Evolutionary conservation across 2,797 vertebrate genomes (phyloP), one percentile per base, ranked within the genome.

Genomic region (Oryzias dopingdopingensis): DNA sequence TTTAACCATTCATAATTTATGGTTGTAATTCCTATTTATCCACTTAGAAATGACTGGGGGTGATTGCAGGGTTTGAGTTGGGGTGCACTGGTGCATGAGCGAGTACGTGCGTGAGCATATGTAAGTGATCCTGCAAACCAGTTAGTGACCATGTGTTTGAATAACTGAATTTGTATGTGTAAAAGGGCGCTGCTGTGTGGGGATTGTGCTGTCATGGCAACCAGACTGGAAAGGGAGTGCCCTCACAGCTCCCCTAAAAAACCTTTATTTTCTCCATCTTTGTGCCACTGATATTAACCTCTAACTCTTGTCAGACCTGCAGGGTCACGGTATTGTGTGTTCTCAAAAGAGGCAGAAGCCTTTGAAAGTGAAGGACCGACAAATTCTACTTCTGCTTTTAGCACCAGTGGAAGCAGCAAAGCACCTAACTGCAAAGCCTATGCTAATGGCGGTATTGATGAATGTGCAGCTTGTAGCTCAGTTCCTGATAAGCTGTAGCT

Each of bases 121-220:
- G 56, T 84, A 80, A 87, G 77, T 16, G 58, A 73, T 73, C 72
- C 72, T 2, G 72, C 75, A 73, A 74, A 81, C 54, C 72, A 8
- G 61, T 81, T 74, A 69, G 77, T 76, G 77, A 86, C 77, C 83
- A 79, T 80, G 81, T 79, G 81, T 86, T 82, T 85, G 90, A 89
- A 90, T 90, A 91, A 89, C 87, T 87, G 89, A 91, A 89, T 90
- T 86, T 87, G 75, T 88, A 85, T 88, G 88, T 88, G 74, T 74
- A 69, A 72, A 77, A 8, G 40, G 41, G 17, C 12, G 80, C 65
- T 61, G 62, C 63, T 44, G 73, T 63, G 74, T 79, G 77, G 80
- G 91, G 83, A 87, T 72, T 66, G 13, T 74, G 88, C 91, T 88
- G 88, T 88, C 85, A 90, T 89, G 82, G 86, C 71, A 89, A 92